These are phyloP conservation scores for Pitangus sulphuratus DNA, from an alignment of 2,797 vertebrate genomes.

Conservation along the genomic window DNA sequence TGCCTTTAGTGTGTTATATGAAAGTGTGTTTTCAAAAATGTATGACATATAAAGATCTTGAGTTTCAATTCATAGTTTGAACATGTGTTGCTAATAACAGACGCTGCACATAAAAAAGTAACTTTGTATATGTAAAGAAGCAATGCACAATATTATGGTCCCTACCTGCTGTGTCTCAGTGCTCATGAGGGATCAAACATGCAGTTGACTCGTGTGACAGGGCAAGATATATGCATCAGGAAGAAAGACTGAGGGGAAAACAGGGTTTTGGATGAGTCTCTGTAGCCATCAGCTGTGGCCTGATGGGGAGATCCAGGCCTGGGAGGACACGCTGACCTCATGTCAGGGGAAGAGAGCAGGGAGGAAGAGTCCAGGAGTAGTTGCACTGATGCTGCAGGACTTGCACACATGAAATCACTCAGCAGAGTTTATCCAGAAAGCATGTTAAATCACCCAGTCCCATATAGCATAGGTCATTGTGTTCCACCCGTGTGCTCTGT, in stretches of 20 bases:
- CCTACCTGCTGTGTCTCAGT: rapidly evolving
- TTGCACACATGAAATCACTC: rapidly evolving
- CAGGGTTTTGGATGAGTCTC: rapidly evolving
- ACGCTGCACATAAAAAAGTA: not conserved
- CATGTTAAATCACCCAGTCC: not conserved
- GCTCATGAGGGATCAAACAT: not conserved
- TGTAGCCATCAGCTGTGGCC: not conserved
- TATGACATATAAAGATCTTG: not conserved
- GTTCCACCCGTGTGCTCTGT: rapidly evolving
- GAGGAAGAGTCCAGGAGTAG: not conserved
- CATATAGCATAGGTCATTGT: not conserved
- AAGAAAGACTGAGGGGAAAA: not conserved
- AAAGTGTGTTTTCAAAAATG: not conserved
- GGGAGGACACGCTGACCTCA: not conserved
- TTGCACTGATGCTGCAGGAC: not conserved
- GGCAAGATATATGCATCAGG: not conserved
- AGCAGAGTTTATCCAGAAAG: not conserved
- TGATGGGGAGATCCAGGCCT: not conserved
- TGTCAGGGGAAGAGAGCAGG: not conserved
- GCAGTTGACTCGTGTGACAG: not conserved
- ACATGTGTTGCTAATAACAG: not conserved
- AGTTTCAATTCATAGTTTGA: not conserved
- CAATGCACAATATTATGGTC: not conserved
- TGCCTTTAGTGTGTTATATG: too few relatives aligned
- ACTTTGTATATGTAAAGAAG: not conserved